Percentiles rank a stretch among this genome's conserved stretches.
Evolutionary conservation across 1,140 invertebrate species (phyloP).

Genomic region (Aethina tumida): DNA sequence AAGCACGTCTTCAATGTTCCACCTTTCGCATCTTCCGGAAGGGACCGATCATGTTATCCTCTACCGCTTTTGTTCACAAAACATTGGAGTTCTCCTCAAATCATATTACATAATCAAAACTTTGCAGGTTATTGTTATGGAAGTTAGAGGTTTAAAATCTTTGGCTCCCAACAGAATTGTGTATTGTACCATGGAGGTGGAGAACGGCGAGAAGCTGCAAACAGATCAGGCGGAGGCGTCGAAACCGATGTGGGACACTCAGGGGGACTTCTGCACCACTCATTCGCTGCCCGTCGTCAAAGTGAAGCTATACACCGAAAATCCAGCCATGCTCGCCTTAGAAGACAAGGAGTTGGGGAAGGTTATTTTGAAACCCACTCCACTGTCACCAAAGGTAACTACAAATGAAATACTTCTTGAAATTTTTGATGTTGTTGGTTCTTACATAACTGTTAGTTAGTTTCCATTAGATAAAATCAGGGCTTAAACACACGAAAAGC

Average conservation of each 20-base stretch:
- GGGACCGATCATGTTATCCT: too few relatives aligned
- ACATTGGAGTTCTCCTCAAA: too few relatives aligned
- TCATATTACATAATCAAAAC: too few relatives aligned
- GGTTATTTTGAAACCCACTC: constrained; percentile 85
- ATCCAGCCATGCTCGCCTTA: constrained; percentile 91
- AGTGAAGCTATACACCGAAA: constrained; percentile 95
- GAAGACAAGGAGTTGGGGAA: constrained; percentile 98
- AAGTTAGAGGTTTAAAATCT: constrained; percentile 96
- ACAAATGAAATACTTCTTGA: too few relatives aligned
- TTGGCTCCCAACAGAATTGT: constrained; percentile 94
- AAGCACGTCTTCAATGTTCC: too few relatives aligned
- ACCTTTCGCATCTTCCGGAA: too few relatives aligned
- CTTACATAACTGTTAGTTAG: too few relatives aligned
- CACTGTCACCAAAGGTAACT: constrained; percentile 77
- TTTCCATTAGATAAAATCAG: too few relatives aligned
- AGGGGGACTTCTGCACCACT: constrained; percentile 97
- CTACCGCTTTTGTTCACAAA: too few relatives aligned
- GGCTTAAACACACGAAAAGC: not conserved
- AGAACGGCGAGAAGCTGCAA: constrained; percentile 95
- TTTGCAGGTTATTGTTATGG: constrained; percentile 89
- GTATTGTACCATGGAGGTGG: constrained; percentile 99
- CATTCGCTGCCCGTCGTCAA: constrained; percentile 95
- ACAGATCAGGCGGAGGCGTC: constrained; percentile 99
- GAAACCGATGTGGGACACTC: constrained; percentile 97
- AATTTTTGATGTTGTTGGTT: too few relatives aligned